These are phyloP conservation scores for Agapetus fuscipes DNA, from an alignment of 2,888 invertebrate species.

Conservation along the genomic window DNA sequence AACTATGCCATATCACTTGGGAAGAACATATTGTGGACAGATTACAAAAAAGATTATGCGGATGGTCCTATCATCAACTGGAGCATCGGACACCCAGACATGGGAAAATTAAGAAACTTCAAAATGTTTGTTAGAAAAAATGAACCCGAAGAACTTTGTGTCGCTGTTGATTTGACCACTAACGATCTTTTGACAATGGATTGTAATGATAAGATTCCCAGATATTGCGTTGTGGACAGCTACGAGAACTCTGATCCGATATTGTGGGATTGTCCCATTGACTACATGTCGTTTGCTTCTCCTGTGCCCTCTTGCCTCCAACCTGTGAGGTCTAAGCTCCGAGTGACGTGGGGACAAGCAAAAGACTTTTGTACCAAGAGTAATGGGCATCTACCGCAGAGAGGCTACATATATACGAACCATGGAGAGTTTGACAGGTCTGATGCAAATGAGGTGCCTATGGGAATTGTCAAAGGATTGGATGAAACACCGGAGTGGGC, in stretches of 20 bases:
- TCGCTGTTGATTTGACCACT: constrained; percentile 29
- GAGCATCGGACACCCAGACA: constrained; percentile 30
- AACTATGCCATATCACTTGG: constrained; percentile 1
- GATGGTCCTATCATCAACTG: constrained; percentile 39
- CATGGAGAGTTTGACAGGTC: constrained; percentile 24
- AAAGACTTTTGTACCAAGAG: constrained; percentile 29
- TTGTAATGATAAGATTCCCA: constrained; percentile 33
- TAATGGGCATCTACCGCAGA: constrained; percentile 31
- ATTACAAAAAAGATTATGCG: constrained; percentile 35
- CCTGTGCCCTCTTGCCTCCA: constrained; percentile 33
- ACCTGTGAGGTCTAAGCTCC: constrained; percentile 25
- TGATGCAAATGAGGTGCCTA: constrained; percentile 27
- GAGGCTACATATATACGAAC: constrained; percentile 39
- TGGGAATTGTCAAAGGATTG: constrained; percentile 31
- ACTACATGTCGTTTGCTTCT: constrained; percentile 30
- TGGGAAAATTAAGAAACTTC: constrained; percentile 22
- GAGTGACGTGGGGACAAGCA: constrained; percentile 37
- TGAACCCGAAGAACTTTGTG: constrained; percentile 25
- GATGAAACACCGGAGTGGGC: constrained; percentile 26
- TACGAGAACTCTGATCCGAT: constrained; percentile 26
- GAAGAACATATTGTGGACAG: constrained; percentile 33
- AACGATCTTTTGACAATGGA: constrained; percentile 30
- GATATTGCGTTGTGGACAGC: constrained; percentile 36
- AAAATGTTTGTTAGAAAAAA: neutral
- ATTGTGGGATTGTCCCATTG: constrained; percentile 28